Percentiles rank a stretch among this genome's conserved stretches.
phyloP scores from a whole-genome alignment of 2,888 invertebrate species.

The Carabus problematicus region DNA sequence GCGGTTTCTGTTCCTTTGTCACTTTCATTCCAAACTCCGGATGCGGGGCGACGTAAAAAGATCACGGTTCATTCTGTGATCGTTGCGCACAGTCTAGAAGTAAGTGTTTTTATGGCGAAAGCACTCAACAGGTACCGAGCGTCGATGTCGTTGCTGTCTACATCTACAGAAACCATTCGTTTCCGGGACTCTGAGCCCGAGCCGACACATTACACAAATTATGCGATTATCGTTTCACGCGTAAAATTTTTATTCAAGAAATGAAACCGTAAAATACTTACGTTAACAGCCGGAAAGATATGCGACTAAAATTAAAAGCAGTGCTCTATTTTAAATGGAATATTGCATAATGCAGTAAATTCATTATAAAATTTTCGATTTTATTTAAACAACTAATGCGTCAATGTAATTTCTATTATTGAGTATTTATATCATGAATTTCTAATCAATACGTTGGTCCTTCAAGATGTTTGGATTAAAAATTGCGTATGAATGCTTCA shows the following conservation, averaged over 20 bases:
- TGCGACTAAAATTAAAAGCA: too few species aligned
- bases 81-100: conserved; percentile 2
- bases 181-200: background rate
- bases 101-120: conserved; percentile 22
- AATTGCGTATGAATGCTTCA: background rate
- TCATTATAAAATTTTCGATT: too few species aligned
- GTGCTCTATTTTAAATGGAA: too few species aligned
- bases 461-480: background rate
- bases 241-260: conserved; percentile 12
- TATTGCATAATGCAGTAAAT: too few species aligned
- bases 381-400: too few species aligned
- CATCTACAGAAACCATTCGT: conserved; percentile 9
- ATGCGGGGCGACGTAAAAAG: background rate
- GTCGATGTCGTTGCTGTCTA: background rate
- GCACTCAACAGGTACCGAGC: conserved; percentile 36
- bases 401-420: background rate
- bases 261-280: conserved; percentile 6
- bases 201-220: background rate
- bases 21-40: background rate
- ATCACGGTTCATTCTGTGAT: background rate
- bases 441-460: background rate
- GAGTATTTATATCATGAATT: background rate
- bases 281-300: background rate
- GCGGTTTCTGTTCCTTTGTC: background rate
- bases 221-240: background rate